phyloP scores from a whole-genome alignment of 2,888 invertebrate species.

The Microctonus hyperodae region DNA sequence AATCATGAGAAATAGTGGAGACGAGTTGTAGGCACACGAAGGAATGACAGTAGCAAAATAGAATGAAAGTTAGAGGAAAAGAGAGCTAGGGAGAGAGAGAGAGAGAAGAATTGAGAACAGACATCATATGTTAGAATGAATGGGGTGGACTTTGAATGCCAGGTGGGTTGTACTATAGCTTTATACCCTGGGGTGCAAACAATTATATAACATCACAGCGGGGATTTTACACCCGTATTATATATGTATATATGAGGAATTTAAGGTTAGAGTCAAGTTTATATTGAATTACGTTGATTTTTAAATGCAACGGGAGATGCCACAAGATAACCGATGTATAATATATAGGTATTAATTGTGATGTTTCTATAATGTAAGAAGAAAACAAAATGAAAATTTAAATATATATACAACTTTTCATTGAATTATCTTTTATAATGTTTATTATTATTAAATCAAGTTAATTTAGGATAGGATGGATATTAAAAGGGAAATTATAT shows the following conservation, averaged over 20 bases:
- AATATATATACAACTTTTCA: neutral
- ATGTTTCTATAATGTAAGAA: neutral
- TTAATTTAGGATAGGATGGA: too few relatives aligned
- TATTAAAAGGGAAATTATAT: conserved; percentile 1
- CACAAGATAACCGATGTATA: conserved; percentile 5
- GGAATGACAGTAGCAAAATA: conserved; percentile 23
- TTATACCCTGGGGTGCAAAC: conserved; percentile 51
- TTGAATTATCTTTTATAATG: neutral
- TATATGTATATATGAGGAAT: neutral
- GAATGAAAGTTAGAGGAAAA: conserved; percentile 20
- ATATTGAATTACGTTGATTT: conserved; percentile 26
- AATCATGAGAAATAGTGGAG: conserved; percentile 60
- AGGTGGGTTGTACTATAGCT: conserved; percentile 54
- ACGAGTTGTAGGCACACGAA: conserved; percentile 40
- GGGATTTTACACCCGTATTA: conserved; percentile 28
- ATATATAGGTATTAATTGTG: neutral
- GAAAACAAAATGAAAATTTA: neutral
- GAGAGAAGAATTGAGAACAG: conserved; percentile 10
- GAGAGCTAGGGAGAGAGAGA: neutral
- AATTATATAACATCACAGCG: conserved; percentile 53
- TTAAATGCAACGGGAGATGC: conserved; percentile 13
- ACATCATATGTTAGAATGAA: conserved; percentile 45
- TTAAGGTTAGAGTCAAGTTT: conserved; percentile 33
- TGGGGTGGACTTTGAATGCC: conserved; percentile 48
- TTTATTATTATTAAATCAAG: neutral